Evolutionary conservation across 1,140 invertebrate genomes (phyloP).

Genomic region (Drosophila grimshawi): DNA sequence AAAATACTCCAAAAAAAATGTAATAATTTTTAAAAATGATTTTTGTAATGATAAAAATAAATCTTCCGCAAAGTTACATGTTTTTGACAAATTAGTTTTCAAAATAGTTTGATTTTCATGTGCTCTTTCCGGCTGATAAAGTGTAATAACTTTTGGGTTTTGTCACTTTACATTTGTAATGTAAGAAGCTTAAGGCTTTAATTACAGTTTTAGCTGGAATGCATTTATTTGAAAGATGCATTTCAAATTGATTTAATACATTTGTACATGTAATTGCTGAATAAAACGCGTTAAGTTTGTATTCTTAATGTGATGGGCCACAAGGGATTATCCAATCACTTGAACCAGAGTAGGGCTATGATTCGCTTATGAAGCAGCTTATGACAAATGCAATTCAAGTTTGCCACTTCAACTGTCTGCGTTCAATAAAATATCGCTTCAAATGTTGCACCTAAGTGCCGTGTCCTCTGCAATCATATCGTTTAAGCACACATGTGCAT

Average conservation of each 20-base stretch:
- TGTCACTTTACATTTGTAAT: neutral
- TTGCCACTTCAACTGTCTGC: conserved; percentile 41
- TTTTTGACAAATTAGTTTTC: conserved; percentile 17
- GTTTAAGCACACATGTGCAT: conserved; percentile 5
- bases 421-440: conserved; percentile 68
- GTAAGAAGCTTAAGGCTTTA: conserved; percentile 31
- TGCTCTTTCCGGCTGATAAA: neutral
- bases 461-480: conserved; percentile 32
- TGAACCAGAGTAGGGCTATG: conserved; percentile 21
- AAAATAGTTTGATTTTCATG: neutral
- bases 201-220: conserved; percentile 31
- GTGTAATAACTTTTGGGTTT: conserved; percentile 4
- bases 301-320: conserved; percentile 29
- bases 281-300: conserved; percentile 33
- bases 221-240: conserved; percentile 36
- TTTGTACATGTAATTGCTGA: conserved; percentile 25
- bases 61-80: no score
- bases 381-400: conserved; percentile 63
- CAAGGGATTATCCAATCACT: conserved; percentile 56
- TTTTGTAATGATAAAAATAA: no score
- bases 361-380: conserved; percentile 58
- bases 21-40: no score
- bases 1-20: no score
- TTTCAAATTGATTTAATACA: neutral
- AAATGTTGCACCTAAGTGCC: conserved; percentile 72